These are phyloP conservation scores for Rhodinocichla rosea DNA, from an alignment of 2,113 vertebrate species.

Conservation along the genomic window DNA sequence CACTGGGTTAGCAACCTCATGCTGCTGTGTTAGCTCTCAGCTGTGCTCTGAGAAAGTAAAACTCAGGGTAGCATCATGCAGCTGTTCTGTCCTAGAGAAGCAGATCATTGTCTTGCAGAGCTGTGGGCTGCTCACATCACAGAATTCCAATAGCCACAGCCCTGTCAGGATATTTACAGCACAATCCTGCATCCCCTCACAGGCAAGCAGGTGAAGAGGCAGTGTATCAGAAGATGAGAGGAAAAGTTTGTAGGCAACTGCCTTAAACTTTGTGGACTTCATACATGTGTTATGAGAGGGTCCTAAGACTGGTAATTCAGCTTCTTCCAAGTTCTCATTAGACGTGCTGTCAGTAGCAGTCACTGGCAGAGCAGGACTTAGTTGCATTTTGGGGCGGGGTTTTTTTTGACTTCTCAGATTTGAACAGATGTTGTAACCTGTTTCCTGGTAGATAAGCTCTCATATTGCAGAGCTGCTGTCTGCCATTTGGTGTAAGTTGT, in stretches of 20 bases:
- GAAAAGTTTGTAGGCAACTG: background rate
- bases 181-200: background rate
- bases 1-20: background rate
- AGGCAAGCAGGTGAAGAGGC: background rate
- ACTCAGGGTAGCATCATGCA: background rate
- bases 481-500: background rate
- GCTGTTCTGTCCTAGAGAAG: background rate
- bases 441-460: background rate
- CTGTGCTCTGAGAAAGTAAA: background rate
- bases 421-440: background rate
- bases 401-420: background rate
- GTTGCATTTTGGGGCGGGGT: background rate
- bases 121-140: background rate
- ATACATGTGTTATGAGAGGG: background rate
- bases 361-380: background rate
- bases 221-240: background rate
- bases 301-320: background rate
- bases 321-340: background rate
- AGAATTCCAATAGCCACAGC: background rate
- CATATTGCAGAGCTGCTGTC: background rate
- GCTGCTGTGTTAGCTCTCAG: background rate
- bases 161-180: fast-evolving
- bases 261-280: background rate
- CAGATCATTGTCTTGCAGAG: background rate
- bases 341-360: fast-evolving